phyloP scores from a whole-genome alignment of 2,797 vertebrate species.

The Saxicola maurus region DNA sequence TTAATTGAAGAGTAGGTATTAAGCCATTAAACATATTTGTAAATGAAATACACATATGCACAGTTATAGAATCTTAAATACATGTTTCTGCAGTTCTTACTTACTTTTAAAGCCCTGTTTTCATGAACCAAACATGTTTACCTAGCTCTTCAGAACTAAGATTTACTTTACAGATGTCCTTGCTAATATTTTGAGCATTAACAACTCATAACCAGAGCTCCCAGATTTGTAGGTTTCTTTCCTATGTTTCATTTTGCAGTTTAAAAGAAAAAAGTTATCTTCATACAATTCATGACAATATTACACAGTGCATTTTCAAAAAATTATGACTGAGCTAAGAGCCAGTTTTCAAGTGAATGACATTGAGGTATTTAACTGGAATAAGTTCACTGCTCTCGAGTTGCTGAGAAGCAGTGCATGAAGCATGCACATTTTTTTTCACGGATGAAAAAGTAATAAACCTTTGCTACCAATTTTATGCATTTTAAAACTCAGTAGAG shows the following conservation, averaged over 20 bases:
- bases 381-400: slow-evolving; percentile 12
- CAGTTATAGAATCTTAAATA: neutral
- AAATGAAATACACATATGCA: neutral
- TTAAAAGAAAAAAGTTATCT: neutral
- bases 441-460: slow-evolving; percentile 26
- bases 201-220: neutral
- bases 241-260: neutral
- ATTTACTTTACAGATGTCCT: neutral
- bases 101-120: neutral
- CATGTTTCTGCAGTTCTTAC: neutral
- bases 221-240: neutral
- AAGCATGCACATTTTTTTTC: slow-evolving; percentile 39
- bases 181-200: neutral
- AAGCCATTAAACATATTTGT: neutral
- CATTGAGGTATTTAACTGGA: slow-evolving; percentile 42
- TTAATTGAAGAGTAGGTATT: neutral
- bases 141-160: neutral
- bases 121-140: neutral
- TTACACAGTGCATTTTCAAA: neutral
- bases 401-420: slow-evolving; percentile 49
- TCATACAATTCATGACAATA: neutral
- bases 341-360: slow-evolving; percentile 31
- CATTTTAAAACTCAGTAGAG: slow-evolving; percentile 8
- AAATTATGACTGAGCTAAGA: neutral
- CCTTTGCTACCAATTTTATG: slow-evolving; percentile 9